A percentile compares a stretch with the other conserved stretches of the same genome.
Evolutionary conservation across 2,113 vertebrate genomes (phyloP).

Genomic region (Indicator maculatus): DNA sequence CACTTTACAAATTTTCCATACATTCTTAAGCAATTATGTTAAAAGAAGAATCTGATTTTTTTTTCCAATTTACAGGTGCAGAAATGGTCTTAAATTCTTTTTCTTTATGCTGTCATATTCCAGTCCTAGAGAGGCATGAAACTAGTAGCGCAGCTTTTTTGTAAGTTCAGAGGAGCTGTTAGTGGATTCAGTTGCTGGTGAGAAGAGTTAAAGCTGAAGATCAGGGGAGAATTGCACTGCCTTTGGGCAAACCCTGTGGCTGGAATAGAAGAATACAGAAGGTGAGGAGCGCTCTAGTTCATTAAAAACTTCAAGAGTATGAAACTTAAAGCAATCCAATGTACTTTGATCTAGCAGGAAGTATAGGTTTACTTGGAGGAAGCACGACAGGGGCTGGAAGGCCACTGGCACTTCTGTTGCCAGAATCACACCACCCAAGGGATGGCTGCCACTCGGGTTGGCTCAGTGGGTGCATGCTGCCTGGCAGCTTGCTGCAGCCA

Average conservation of each 20-base stretch:
- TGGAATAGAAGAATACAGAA: background rate
- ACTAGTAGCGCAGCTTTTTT: background rate
- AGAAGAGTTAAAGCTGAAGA: background rate
- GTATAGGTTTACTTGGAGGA: background rate
- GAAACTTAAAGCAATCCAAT: background rate
- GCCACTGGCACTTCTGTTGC: background rate
- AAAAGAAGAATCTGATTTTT: background rate
- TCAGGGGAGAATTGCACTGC: background rate
- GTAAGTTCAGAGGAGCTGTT: background rate
- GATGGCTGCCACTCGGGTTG: accelerated
- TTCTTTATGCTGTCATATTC: background rate
- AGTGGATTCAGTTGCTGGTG: background rate
- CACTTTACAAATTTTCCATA: background rate
- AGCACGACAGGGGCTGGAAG: background rate
- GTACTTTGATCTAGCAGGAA: background rate
- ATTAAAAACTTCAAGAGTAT: background rate
- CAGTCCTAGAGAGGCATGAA: background rate
- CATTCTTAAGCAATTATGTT: background rate
- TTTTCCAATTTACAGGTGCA: background rate
- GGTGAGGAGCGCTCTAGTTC: too few relatives aligned
- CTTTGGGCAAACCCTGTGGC: background rate
- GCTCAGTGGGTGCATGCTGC: background rate
- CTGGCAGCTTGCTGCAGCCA: accelerated
- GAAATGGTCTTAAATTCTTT: background rate
- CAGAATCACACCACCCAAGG: accelerated